phyloP scores from a whole-genome alignment of 2,113 vertebrate species.

The Archilochus colubris region DNA sequence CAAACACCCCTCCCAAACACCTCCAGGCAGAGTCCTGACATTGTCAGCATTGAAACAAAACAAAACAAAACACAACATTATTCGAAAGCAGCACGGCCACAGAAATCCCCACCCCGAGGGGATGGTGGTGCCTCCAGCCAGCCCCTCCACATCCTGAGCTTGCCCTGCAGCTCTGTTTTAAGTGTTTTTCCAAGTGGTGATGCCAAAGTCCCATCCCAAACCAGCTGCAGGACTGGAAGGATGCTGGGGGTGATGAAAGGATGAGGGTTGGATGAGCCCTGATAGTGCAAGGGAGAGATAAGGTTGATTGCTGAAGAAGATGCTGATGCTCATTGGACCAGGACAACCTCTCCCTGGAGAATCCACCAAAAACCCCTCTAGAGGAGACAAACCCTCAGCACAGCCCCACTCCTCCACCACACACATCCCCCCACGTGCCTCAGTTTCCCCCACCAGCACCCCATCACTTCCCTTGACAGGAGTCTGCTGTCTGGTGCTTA shows the following conservation, averaged over 20 bases:
- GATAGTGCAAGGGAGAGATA: rapidly evolving
- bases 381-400: rapidly evolving
- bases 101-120: background rate
- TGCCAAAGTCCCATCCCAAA: background rate
- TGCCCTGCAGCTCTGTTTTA: constrained; percentile 20
- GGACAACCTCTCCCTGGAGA: background rate
- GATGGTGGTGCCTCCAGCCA: background rate
- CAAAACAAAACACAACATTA: background rate
- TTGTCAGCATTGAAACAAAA: rapidly evolving
- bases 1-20: too few relatives aligned
- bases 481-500: background rate
- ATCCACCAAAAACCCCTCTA: background rate
- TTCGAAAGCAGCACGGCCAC: background rate
- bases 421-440: rapidly evolving
- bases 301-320: rapidly evolving
- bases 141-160: background rate
- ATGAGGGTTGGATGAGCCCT: background rate
- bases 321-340: rapidly evolving
- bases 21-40: background rate
- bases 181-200: background rate
- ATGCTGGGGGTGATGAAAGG: background rate
- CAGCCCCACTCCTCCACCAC: background rate
- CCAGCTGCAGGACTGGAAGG: background rate
- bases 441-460: background rate
- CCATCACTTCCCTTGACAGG: rapidly evolving